Base-by-base conservation (phyloP, 2,888 invertebrate species). In the Chloroclysta siterata region DNA sequence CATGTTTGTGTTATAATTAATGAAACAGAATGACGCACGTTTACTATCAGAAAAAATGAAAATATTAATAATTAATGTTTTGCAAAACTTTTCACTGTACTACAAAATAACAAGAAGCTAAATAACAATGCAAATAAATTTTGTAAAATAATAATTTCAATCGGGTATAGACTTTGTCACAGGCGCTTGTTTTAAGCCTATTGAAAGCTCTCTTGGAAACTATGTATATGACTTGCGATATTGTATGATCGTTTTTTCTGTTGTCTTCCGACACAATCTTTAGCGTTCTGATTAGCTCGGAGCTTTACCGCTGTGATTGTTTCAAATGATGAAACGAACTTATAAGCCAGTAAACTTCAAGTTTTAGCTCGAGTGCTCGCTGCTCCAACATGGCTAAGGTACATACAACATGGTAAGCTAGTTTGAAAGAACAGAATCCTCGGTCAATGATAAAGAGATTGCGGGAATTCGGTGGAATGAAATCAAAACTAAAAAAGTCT, bases 181-280 rank as follows among this genome's bases (percentile, higher is more conserved):
- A 2, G 46, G 58, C 58, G 47, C 61, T 58, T 47, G 41, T 6
- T 28, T 51, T 55, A 59, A 14, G 88, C 87, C 89, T 88, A 85
- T 86, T 80, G 85, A 85, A 87, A 83, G 82, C 81, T 84, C 80
- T 79, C 81, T 80, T 84, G 82, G 85, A 86, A 85, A 88, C 87
- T 84, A 82, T n/a, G n/a, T n/a, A n/a, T 90, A 89, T 93, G 93
- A 93, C 93, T 93, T 92, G 93, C 92, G 82, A 78, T 90, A 90
- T 91, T 89, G 83, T 88, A 83, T 88, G 86, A 90, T 90, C 90
- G 87, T 90, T 89, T 84, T 89, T 90, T 85, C 82, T 81, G 88
- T 92, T 91, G 90, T 91, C 90, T 90, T 81, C 82, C 85, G 83
- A 91, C 92, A 92, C 92, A 90, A 92, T 92, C 92, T 92, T 92